Evolutionary conservation across 2,113 vertebrate species (phyloP).

Genomic region (Psilopogon haemacephalus): DNA sequence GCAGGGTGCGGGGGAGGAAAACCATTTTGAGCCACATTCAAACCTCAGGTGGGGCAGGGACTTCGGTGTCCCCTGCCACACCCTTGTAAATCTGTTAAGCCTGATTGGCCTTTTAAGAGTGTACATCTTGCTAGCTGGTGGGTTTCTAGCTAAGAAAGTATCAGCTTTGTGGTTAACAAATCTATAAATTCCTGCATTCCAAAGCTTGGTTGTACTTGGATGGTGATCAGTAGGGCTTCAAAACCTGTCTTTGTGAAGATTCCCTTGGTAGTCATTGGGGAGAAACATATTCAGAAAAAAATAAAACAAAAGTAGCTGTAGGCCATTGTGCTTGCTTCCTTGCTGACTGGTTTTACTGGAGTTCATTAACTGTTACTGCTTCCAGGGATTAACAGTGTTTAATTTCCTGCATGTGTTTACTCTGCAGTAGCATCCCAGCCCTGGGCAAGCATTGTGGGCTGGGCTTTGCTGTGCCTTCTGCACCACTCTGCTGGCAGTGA

Average conservation of each 20-base stretch:
- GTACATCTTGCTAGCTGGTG: too few species aligned
- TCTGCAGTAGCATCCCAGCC: too few species aligned
- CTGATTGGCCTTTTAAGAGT: too few species aligned
- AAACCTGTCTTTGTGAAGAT: background rate
- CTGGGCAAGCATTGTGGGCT: background rate
- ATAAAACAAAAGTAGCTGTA: background rate
- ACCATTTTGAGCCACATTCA: too few species aligned
- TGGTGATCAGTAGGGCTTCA: background rate
- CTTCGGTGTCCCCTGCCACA: too few species aligned
- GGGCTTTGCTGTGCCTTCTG: background rate
- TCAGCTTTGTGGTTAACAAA: background rate
- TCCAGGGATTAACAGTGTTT: background rate
- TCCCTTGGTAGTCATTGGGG: background rate
- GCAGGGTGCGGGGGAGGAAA: too few species aligned
- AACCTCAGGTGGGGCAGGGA: too few species aligned
- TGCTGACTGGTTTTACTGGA: background rate
- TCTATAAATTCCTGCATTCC: background rate
- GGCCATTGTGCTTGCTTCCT: background rate
- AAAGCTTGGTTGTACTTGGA: background rate
- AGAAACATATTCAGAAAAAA: background rate
- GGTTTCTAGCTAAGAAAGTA: too few species aligned
- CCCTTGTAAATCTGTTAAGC: too few species aligned
- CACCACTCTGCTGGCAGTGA: too few species aligned
- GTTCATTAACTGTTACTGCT: background rate
- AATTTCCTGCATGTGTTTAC: background rate